Conservation (phyloP, 2,888 invertebrate genomes). For the Rotaria sp. region DNA sequence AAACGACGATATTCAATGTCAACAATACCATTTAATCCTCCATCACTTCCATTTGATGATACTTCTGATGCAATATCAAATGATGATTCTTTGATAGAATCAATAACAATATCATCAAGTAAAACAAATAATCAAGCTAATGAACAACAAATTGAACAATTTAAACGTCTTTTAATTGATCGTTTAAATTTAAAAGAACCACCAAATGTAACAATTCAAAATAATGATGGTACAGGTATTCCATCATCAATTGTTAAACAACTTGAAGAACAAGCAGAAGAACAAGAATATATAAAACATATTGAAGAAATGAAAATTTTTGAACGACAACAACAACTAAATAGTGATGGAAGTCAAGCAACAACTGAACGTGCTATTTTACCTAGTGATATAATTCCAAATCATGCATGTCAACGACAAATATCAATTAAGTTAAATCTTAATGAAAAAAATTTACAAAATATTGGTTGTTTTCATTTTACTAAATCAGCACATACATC, state of each 20-base stretch:
- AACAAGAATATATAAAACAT: background rate
- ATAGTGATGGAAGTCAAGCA: background rate
- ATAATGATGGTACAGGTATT: background rate
- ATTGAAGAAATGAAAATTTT: background rate
- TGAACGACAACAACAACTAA: background rate
- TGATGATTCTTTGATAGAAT: background rate
- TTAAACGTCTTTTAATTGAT: background rate
- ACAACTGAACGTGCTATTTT: constrained; percentile 3
- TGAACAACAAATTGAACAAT: background rate
- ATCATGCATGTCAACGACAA: background rate
- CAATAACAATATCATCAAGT: background rate
- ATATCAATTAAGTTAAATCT: background rate
- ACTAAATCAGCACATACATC: background rate
- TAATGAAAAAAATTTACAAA: background rate
- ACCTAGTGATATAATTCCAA: background rate
- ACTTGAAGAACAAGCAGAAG: background rate
- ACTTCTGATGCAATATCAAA: background rate
- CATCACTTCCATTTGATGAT: background rate
- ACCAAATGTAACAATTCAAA: background rate
- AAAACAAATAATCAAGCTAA: background rate
- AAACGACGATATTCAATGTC: background rate
- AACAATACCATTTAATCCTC: background rate
- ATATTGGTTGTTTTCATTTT: background rate
- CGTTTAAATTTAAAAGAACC: constrained; percentile 5
- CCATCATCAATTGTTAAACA: background rate